Conservation (phyloP, 2,888 invertebrate species). For the Cerastis leucographa region DNA sequence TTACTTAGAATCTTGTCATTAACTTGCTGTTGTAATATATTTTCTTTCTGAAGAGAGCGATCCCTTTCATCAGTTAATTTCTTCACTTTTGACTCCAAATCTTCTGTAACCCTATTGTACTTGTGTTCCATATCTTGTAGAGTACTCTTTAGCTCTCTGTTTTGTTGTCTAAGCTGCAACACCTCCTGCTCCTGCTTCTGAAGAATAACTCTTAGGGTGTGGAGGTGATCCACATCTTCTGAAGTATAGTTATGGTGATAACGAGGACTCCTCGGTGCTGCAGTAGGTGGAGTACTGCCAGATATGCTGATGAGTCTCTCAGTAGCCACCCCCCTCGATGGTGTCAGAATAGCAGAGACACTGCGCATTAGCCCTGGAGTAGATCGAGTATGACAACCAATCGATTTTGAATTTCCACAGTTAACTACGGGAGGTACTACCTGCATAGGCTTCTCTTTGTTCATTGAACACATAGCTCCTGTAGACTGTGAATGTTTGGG, state of each 20-base stretch:
- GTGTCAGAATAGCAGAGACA: constrained; percentile 85
- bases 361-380: constrained; percentile 84
- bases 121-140: constrained; percentile 81
- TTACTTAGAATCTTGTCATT: constrained; percentile 83
- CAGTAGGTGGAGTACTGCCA: constrained; percentile 83
- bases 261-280: constrained; percentile 82
- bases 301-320: constrained; percentile 85
- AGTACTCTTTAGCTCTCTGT: constrained; percentile 81
- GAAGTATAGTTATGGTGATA: constrained; percentile 61
- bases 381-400: constrained; percentile 66
- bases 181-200: constrained; percentile 87
- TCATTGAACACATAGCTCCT: constrained; percentile 72
- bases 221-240: constrained; percentile 78
- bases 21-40: constrained; percentile 80
- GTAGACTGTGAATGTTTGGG: constrained; percentile 79
- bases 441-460: constrained; percentile 85
- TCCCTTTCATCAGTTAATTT: constrained; percentile 83
- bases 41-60: constrained; percentile 77
- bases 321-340: constrained; percentile 83
- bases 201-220: constrained; percentile 81
- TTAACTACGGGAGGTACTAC: constrained; percentile 85
- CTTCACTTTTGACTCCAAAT: constrained; percentile 79
- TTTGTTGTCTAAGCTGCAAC: constrained; percentile 81
- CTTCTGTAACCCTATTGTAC: constrained; percentile 77
- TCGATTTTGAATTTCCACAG: constrained; percentile 73